A percentile compares a stretch with the other conserved stretches of the same genome.
These are phyloP conservation scores for Triplophysa yarkandensis DNA, from an alignment of 2,797 vertebrate species.

Conservation along the genomic window DNA sequence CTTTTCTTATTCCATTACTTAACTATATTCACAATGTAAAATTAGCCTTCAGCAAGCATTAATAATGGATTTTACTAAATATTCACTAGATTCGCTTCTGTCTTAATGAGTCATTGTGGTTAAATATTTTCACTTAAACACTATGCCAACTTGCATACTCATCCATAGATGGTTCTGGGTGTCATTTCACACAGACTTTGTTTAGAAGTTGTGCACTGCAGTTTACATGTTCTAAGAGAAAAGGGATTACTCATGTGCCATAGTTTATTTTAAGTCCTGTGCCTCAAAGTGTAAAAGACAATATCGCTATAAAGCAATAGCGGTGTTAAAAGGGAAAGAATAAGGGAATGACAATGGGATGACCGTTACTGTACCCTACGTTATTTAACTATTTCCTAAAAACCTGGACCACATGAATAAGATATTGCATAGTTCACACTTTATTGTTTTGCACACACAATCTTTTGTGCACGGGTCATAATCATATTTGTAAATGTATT, in stretches of 20 bases:
- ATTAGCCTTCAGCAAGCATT: background rate
- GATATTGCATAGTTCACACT: background rate
- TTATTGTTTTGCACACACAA: background rate
- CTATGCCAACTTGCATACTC: conserved; percentile 9
- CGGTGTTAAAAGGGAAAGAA: conserved; percentile 43
- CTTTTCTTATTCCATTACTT: background rate
- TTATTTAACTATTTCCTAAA: conserved; percentile 4
- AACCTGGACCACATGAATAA: background rate
- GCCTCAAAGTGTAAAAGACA: conserved; percentile 12
- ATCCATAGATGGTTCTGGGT: background rate
- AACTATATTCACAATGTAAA: background rate
- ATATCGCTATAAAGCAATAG: background rate
- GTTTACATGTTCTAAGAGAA: conserved; percentile 10
- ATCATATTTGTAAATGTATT: conserved; percentile 9
- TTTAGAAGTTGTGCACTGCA: conserved; percentile 17
- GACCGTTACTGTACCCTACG: background rate
- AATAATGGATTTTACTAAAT: background rate
- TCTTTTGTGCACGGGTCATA: background rate
- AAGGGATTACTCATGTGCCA: conserved; percentile 9
- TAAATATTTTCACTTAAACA: conserved; percentile 6
- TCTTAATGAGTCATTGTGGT: conserved; percentile 7
- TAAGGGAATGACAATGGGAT: conserved; percentile 2
- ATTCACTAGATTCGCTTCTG: background rate
- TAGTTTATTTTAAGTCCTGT: conserved; percentile 1
- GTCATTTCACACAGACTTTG: conserved; percentile 18